phyloP scores from a whole-genome alignment of 2,113 vertebrate species.

The Callorhinus ursinus region DNA sequence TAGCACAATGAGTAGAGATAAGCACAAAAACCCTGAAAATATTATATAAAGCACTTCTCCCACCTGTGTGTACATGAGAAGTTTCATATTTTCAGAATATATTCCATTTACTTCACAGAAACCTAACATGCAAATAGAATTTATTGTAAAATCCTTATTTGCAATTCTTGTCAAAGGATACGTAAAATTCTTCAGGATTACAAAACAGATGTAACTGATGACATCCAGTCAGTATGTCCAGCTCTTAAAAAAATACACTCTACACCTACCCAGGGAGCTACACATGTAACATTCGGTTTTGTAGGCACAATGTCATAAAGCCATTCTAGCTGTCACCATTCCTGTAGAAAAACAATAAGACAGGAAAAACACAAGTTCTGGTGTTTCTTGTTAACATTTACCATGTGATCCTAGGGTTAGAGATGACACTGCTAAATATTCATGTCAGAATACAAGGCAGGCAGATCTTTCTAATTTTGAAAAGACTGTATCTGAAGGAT shows the following conservation, averaged over 20 bases:
- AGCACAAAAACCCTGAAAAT: neutral
- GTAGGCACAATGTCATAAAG: slow-evolving; percentile 76
- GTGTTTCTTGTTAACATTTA: slow-evolving; percentile 83
- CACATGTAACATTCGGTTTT: slow-evolving; percentile 73
- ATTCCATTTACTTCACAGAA: slow-evolving; percentile 48
- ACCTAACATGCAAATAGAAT: slow-evolving; percentile 34
- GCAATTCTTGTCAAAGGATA: slow-evolving; percentile 54
- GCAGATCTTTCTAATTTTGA: slow-evolving; percentile 59
- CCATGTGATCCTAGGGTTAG: slow-evolving; percentile 63
- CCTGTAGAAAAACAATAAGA: slow-evolving; percentile 70
- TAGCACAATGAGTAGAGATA: neutral
- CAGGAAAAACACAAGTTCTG: slow-evolving; percentile 73
- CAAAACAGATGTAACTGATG: slow-evolving; percentile 50
- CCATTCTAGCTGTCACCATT: slow-evolving; percentile 74
- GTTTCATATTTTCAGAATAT: slow-evolving; percentile 41
- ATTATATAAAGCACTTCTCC: neutral
- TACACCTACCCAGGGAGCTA: slow-evolving; percentile 61
- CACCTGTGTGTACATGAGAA: neutral
- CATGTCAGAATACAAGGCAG: slow-evolving; percentile 53
- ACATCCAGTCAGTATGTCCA: slow-evolving; percentile 65
- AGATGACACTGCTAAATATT: slow-evolving; percentile 67
- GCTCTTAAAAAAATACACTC: slow-evolving; percentile 59
- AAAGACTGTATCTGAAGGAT: neutral
- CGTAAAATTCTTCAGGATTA: slow-evolving; percentile 34
- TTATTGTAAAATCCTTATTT: slow-evolving; percentile 49